A percentile compares a stretch with the other conserved stretches of the same genome.
These are phyloP conservation scores for Xestoiulus laeticollis DNA, from an alignment of 2,888 invertebrate genomes.

Conservation along the genomic window DNA sequence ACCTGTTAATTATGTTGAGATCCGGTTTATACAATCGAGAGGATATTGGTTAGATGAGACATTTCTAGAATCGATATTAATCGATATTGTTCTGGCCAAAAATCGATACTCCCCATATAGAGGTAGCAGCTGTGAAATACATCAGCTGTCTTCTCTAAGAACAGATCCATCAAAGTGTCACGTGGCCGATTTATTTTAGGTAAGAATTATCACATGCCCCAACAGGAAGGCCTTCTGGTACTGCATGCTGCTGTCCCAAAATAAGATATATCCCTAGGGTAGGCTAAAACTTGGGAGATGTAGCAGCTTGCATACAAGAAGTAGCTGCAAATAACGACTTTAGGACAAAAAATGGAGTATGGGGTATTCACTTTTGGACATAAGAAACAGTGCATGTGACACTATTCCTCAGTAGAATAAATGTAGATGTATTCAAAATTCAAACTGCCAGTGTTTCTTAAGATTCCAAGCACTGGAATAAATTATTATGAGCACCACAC, in stretches of 20 bases:
- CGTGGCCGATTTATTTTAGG: background rate
- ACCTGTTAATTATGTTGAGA: slow-evolving; percentile 16
- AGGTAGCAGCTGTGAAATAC: background rate
- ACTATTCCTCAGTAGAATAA: too few species aligned
- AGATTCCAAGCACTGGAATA: too few species aligned
- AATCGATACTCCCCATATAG: background rate
- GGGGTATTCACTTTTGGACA: too few species aligned
- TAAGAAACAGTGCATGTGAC: too few species aligned
- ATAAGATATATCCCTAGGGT: background rate
- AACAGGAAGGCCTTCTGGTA: background rate
- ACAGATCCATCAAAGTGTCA: slow-evolving; percentile 43
- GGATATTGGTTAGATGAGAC: background rate
- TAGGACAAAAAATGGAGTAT: too few species aligned
- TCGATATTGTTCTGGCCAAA: background rate
- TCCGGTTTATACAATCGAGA: slow-evolving; percentile 20
- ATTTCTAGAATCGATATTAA: slow-evolving; percentile 1
- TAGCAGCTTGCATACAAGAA: too few species aligned
- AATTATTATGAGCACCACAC: too few species aligned
- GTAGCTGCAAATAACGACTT: too few species aligned
- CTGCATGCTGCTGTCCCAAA: background rate
- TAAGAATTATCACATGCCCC: slow-evolving; percentile 9
- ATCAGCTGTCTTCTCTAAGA: background rate
- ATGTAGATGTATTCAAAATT: too few species aligned
- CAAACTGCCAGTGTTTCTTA: too few species aligned
- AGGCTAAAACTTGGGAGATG: too few species aligned